A percentile compares a stretch with the other conserved stretches of the same genome.
Evolutionary conservation across 1,140 invertebrate genomes (phyloP).

Genomic region (Harpegnathos saltator): DNA sequence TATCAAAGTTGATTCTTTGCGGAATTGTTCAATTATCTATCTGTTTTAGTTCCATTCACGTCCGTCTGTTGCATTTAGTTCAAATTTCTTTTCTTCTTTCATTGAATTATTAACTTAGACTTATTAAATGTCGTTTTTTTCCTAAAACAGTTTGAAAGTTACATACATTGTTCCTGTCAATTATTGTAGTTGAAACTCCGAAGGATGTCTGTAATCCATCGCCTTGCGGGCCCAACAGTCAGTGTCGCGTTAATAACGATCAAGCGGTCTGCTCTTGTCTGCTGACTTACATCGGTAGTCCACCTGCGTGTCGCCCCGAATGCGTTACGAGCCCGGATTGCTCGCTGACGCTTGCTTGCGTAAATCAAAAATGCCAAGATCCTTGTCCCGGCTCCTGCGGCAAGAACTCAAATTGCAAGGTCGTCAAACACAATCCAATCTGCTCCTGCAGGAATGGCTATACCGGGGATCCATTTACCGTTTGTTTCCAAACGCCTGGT

Average conservation of each 20-base stretch:
- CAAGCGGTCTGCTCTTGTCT: constrained; percentile 90
- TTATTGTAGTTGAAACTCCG: constrained; percentile 72
- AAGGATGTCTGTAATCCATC: constrained; percentile 90
- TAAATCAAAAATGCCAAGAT: constrained; percentile 91
- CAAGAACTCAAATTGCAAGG: constrained; percentile 89
- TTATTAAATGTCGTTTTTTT: no score
- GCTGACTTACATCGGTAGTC: constrained; percentile 89
- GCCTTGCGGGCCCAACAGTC: constrained; percentile 93
- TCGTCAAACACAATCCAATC: constrained; percentile 90
- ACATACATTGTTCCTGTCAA: neutral
- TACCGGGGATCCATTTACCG: constrained; percentile 91
- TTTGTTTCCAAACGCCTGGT: constrained; percentile 82
- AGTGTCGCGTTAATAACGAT: constrained; percentile 90
- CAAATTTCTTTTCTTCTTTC: no score
- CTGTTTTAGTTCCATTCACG: no score
- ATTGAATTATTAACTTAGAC: no score
- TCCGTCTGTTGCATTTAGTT: no score
- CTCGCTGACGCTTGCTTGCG: constrained; percentile 90
- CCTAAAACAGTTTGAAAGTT: constrained; percentile 11
- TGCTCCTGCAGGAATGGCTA: constrained; percentile 90
- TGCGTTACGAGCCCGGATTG: constrained; percentile 92
- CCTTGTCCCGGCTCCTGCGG: constrained; percentile 93
- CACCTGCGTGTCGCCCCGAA: constrained; percentile 92
- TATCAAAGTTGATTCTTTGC: no score
- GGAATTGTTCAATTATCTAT: no score